These are phyloP conservation scores for Diplogasteroides magnus DNA, from an alignment of 1,140 invertebrate species.

Conservation along the genomic window DNA sequence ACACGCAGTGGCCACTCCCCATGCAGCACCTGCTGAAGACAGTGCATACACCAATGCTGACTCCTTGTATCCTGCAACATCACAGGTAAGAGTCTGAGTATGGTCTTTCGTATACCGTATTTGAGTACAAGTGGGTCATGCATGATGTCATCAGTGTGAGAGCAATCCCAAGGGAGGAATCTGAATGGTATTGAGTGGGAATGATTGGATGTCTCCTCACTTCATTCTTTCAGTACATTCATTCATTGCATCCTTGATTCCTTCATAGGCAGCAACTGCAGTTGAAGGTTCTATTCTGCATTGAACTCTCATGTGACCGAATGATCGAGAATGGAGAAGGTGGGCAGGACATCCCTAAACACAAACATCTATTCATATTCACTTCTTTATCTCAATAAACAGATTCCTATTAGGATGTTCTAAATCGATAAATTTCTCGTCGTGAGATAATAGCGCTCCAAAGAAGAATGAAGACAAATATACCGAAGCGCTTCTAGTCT, in stretches of 20 bases:
- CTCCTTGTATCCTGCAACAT: conserved; percentile 43
- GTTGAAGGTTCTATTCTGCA: conserved; percentile 41
- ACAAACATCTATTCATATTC: no score
- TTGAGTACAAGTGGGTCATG: conserved; percentile 41
- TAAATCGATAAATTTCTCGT: no score
- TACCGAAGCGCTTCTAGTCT: no score
- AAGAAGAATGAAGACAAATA: no score
- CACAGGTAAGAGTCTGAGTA: background rate
- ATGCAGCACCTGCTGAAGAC: conserved; percentile 47
- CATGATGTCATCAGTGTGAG: conserved; percentile 46
- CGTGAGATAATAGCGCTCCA: no score
- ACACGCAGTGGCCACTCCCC: conserved; percentile 47
- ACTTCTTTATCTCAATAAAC: no score
- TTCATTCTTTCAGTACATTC: conserved; percentile 39
- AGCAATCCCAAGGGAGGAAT: conserved; percentile 47
- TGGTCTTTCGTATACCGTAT: conserved; percentile 29
- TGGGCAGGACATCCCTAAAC: background rate
- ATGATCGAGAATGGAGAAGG: background rate
- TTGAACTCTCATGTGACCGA: background rate
- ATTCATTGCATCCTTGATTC: conserved; percentile 45
- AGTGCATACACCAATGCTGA: conserved; percentile 49
- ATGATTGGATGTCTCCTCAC: conserved; percentile 21
- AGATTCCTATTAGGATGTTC: no score
- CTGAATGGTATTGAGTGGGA: conserved; percentile 22
- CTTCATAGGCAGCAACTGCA: conserved; percentile 44